These are phyloP conservation scores for Petrolisthes manimaculis DNA, from an alignment of 2,888 invertebrate genomes.

Conservation along the genomic window DNA sequence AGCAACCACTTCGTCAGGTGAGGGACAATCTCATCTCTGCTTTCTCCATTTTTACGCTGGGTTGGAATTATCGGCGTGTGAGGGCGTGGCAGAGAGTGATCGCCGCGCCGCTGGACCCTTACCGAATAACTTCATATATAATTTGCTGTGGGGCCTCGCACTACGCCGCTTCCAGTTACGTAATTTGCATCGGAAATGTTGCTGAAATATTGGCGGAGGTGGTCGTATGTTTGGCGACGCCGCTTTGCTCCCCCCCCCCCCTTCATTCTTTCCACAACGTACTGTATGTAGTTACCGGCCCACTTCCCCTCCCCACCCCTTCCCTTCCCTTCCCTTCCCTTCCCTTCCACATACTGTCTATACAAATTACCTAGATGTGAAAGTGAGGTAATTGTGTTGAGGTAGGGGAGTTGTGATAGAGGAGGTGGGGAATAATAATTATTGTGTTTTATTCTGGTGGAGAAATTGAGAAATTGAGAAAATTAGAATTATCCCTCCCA, in stretches of 20 bases:
- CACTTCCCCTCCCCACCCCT: background rate
- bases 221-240: constrained; percentile 26
- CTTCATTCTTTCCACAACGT: background rate
- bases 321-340: background rate
- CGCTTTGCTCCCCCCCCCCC: background rate
- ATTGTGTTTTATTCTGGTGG: no score
- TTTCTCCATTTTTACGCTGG: constrained; percentile 5
- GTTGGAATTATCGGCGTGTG: constrained; percentile 34
- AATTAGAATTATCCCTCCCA: background rate
- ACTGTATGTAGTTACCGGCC: background rate
- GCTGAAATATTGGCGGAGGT: constrained; percentile 38
- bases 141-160: constrained; percentile 30
- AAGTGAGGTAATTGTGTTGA: no score
- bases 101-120: constrained; percentile 22
- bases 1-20: constrained; percentile 4
- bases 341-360: background rate
- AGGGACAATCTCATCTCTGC: constrained; percentile 35
- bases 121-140: constrained; percentile 38
- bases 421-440: no score
- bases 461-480: no score
- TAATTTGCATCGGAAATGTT: constrained; percentile 46
- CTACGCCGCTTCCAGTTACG: constrained; percentile 20
- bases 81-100: constrained; percentile 46
- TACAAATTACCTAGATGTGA: no score
- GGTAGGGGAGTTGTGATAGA: no score